Percentiles rank a stretch among this genome's conserved stretches.
Evolutionary conservation across 2,797 vertebrate species (phyloP).

Genomic region (Carcharodon carcharias): DNA sequence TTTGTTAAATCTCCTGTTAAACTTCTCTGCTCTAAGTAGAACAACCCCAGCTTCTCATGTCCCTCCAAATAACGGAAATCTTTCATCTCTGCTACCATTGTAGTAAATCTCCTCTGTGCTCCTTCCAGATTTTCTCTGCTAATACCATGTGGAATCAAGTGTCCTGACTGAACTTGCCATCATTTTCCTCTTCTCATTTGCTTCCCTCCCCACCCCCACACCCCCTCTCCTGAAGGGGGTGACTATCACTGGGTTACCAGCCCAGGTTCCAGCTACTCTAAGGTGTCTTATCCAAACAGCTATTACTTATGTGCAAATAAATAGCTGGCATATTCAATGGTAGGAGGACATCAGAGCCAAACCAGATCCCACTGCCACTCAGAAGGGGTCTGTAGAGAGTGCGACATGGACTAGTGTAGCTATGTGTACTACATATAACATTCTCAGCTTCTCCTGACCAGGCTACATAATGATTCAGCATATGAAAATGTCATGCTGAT

Average conservation of each 20-base stretch:
- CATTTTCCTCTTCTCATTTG: not conserved
- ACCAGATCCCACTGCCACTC: not conserved
- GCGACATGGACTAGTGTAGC: not conserved
- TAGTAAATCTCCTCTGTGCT: not conserved
- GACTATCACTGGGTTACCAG: not conserved
- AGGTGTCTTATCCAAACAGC: not conserved
- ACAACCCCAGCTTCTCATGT: not conserved
- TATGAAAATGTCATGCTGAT: not conserved
- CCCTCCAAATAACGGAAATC: not conserved
- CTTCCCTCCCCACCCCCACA: too few species aligned
- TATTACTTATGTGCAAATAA: not conserved
- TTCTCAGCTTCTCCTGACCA: not conserved
- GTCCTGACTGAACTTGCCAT: not conserved
- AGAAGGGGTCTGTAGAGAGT: not conserved
- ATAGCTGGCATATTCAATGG: not conserved
- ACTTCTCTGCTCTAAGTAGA: not conserved
- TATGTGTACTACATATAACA: not conserved
- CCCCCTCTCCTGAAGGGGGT: not conserved
- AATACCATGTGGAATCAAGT: not conserved
- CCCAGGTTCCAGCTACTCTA: too few species aligned
- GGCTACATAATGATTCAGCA: not conserved
- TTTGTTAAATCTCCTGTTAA: too few species aligned
- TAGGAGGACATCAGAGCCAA: not conserved
- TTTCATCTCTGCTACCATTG: not conserved
- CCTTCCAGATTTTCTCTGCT: not conserved